phyloP scores from a whole-genome alignment of 2,888 invertebrate species.

The Hyles lineata region DNA sequence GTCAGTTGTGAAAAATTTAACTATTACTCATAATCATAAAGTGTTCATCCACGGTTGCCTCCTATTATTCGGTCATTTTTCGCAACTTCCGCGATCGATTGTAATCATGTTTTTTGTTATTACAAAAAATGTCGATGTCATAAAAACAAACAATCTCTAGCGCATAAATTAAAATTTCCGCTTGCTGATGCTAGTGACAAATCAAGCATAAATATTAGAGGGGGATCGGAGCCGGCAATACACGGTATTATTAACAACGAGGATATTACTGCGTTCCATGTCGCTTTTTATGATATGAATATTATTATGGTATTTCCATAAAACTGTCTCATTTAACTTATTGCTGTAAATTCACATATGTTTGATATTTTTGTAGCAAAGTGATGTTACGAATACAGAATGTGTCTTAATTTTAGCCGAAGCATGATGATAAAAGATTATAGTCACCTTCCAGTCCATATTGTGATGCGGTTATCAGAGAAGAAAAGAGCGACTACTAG shows the following conservation, averaged over 20 bases:
- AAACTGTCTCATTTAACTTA: conserved; percentile 19
- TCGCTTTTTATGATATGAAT: conserved; percentile 39
- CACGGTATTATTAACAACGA: conserved; percentile 51
- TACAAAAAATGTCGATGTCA: conserved; percentile 70
- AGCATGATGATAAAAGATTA: no score
- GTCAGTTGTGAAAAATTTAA: conserved; percentile 21
- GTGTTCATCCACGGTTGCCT: conserved; percentile 52
- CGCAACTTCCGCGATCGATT: conserved; percentile 72
- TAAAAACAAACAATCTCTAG: conserved; percentile 80
- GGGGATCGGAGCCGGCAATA: conserved; percentile 67
- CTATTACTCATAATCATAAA: conserved; percentile 39
- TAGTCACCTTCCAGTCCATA: no score
- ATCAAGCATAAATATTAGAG: conserved; percentile 77
- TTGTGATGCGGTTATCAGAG: no score
- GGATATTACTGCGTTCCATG: conserved; percentile 40
- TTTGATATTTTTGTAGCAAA: background rate
- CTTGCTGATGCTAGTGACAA: conserved; percentile 70
- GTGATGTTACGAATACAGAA: no score
- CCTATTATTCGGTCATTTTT: conserved; percentile 57
- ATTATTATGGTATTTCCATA: conserved; percentile 31
- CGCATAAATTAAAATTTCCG: conserved; percentile 84
- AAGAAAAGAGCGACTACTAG: no score
- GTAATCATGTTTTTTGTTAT: conserved; percentile 64
- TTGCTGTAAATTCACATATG: background rate
- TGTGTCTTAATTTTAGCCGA: no score